Conservation (phyloP, 2,797 vertebrate species). For the Merluccius polli region DNA sequence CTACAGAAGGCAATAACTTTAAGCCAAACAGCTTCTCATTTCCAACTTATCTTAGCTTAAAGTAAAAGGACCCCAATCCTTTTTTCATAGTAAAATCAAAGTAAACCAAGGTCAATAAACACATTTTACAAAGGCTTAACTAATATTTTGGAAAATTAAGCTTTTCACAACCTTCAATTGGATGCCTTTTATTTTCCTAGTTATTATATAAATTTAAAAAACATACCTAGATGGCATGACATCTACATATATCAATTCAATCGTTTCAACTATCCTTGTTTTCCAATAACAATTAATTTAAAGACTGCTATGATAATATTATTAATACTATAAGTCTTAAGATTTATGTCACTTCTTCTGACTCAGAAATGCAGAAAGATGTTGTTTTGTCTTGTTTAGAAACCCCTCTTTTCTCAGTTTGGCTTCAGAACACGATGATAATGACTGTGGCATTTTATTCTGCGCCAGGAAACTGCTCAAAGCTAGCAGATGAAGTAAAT, state of each 20-base stretch:
- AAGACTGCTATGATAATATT: background rate
- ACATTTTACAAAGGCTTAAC: background rate
- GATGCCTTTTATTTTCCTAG: too few species aligned
- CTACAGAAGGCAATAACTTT: slow-evolving; percentile 42
- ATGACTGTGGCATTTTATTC: slow-evolving; percentile 48
- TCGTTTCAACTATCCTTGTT: background rate
- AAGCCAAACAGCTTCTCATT: slow-evolving; percentile 31
- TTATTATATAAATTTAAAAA: too few species aligned
- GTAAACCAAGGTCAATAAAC: background rate
- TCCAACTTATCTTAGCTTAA: background rate
- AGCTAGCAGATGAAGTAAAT: slow-evolving; percentile 37
- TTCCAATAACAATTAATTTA: background rate
- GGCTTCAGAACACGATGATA: slow-evolving; percentile 40
- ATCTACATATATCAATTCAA: background rate
- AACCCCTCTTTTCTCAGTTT: slow-evolving; percentile 50
- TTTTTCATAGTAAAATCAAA: background rate
- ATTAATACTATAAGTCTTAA: background rate
- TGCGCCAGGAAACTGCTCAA: slow-evolving; percentile 39
- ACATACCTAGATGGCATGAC: background rate
- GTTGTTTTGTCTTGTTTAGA: slow-evolving; percentile 53
- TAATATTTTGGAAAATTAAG: background rate
- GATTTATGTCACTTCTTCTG: slow-evolving; percentile 28
- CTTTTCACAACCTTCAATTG: too few species aligned
- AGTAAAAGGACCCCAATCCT: background rate
- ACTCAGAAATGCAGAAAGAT: slow-evolving; percentile 47